These are phyloP conservation scores for Euschistus heros DNA, from an alignment of 1,140 invertebrate genomes.

Conservation along the genomic window DNA sequence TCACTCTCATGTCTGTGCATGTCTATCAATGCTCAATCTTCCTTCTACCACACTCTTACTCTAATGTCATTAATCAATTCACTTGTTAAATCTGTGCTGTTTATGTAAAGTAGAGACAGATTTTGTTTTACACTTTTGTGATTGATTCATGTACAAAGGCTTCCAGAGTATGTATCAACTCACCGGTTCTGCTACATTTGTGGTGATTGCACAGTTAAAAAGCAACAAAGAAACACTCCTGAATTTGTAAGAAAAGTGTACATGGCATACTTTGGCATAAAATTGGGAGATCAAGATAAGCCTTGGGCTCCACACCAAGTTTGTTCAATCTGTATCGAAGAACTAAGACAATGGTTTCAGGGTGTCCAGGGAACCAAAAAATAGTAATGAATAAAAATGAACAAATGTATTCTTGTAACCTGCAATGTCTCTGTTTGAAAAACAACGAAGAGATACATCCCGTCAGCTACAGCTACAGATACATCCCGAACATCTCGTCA, in stretches of 20 bases:
- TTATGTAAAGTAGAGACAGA: too few relatives aligned
- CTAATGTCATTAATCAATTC: too few relatives aligned
- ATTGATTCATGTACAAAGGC: too few relatives aligned
- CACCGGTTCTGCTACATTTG: constrained; percentile 15
- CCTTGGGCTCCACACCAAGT: constrained; percentile 20
- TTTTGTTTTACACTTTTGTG: too few relatives aligned
- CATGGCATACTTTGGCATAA: constrained; percentile 27
- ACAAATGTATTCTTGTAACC: neutral
- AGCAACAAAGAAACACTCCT: neutral
- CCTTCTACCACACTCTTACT: too few relatives aligned
- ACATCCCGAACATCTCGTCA: constrained; percentile 11
- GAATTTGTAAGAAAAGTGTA: constrained; percentile 4
- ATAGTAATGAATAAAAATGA: neutral
- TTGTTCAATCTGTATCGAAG: constrained; percentile 17
- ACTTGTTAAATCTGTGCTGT: too few relatives aligned
- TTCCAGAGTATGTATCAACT: too few relatives aligned
- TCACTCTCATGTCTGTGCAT: too few relatives aligned
- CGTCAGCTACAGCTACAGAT: too few relatives aligned
- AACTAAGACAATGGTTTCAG: constrained; percentile 22
- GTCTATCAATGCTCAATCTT: too few relatives aligned
- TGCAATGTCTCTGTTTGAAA: neutral
- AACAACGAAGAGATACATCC: neutral
- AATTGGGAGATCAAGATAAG: constrained; percentile 31
- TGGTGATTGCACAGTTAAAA: neutral
- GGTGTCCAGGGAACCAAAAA: neutral